These are phyloP conservation scores for Anolis apletophallus DNA, from an alignment of 2,797 vertebrate genomes.

Conservation along the genomic window DNA sequence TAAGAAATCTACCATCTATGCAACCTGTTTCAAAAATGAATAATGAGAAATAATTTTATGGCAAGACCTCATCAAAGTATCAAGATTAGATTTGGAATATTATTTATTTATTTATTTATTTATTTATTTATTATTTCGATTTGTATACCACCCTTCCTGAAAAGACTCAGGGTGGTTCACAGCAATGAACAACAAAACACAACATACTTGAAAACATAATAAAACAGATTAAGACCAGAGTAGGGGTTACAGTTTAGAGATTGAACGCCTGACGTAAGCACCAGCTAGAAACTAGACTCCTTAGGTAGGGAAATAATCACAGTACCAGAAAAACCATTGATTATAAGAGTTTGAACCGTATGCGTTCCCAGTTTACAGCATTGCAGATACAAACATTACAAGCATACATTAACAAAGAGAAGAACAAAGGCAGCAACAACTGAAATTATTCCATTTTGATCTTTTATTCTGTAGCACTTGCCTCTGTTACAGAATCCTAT, in stretches of 20 bases:
- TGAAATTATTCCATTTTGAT: neutral
- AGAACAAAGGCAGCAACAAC: constrained; percentile 16
- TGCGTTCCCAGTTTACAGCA: neutral
- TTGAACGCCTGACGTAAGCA: too few relatives aligned
- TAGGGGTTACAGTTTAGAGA: too few relatives aligned
- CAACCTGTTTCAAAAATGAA: neutral
- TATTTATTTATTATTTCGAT: too few relatives aligned
- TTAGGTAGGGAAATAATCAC: neutral
- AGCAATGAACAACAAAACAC: too few relatives aligned
- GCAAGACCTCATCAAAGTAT: neutral
- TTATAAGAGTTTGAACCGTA: neutral
- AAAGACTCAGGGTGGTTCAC: too few relatives aligned
- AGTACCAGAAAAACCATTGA: neutral
- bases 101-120: too few relatives aligned
- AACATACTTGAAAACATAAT: too few relatives aligned
- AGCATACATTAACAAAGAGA: neutral
- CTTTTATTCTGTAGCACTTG: neutral
- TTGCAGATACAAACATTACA: neutral
- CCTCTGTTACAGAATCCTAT: neutral
- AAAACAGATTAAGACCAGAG: too few relatives aligned
- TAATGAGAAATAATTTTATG: neutral
- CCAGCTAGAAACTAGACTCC: neutral
- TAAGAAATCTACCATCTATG: neutral
- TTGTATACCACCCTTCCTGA: too few relatives aligned
- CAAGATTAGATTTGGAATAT: neutral